Evolutionary conservation across 1,140 invertebrate genomes (phyloP).

Genomic region (Nasonia longicornis): DNA sequence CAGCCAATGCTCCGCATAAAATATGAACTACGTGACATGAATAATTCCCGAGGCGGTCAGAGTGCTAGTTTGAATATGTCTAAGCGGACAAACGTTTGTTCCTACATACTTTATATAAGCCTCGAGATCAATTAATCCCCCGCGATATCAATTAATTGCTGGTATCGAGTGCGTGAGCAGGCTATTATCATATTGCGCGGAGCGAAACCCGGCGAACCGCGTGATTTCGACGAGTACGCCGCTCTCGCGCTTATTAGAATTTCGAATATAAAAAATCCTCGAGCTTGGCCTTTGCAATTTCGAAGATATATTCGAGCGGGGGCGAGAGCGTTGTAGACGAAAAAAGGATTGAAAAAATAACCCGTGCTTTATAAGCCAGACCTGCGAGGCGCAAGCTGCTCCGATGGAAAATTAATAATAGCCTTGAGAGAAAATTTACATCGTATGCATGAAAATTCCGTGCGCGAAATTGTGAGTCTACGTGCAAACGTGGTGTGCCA

Average conservation of each 20-base stretch:
- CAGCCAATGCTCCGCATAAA: conserved; percentile 55
- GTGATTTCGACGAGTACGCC: too few species aligned
- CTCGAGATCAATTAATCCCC: conserved; percentile 50
- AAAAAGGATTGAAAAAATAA: background rate
- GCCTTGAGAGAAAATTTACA: background rate
- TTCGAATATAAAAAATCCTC: background rate
- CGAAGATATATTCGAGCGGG: background rate
- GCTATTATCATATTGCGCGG: too few species aligned
- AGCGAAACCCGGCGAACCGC: too few species aligned
- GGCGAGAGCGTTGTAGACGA: background rate
- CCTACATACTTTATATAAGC: conserved; percentile 20
- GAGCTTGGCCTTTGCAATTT: background rate
- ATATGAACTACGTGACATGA: conserved; percentile 61
- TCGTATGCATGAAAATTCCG: background rate
- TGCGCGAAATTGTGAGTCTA: background rate
- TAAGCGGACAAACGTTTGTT: conserved; percentile 39
- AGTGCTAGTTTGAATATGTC: conserved; percentile 49
- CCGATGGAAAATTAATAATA: conserved; percentile 4
- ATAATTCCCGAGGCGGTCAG: conserved; percentile 55
- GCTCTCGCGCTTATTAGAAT: background rate
- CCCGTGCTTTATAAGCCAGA: background rate
- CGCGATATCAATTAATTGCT: conserved; percentile 1
- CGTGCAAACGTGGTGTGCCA: background rate
- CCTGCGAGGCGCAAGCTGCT: background rate
- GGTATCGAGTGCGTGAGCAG: background rate